A percentile compares a stretch with the other conserved stretches of the same genome.
These are phyloP conservation scores for Plestiodon gilberti DNA, from an alignment of 2,113 vertebrate species.

Conservation along the genomic window DNA sequence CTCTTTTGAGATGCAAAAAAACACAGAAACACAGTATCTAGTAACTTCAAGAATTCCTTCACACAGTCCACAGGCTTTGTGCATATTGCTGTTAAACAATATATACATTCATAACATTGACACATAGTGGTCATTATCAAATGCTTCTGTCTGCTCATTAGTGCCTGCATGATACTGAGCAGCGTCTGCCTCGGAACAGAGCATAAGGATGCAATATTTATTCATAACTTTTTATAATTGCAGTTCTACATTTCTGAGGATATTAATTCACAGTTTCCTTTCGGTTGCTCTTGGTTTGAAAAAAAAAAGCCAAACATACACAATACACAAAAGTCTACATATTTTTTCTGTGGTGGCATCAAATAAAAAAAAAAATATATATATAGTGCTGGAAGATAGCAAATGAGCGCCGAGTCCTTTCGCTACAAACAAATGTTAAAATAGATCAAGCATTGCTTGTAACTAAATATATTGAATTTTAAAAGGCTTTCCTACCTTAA, in stretches of 20 bases:
- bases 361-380: no score
- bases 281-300: neutral
- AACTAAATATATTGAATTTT: neutral
- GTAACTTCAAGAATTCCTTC: no score
- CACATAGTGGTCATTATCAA: neutral
- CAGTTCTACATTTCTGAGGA: neutral
- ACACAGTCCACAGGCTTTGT: no score
- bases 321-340: neutral
- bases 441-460: neutral
- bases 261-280: neutral
- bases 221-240: neutral
- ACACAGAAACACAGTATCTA: no score
- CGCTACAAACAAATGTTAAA: neutral
- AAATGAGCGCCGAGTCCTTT: neutral
- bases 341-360: neutral
- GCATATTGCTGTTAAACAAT: neutral
- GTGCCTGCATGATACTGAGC: neutral
- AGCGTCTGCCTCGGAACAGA: neutral
- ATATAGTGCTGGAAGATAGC: neutral
- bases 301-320: neutral
- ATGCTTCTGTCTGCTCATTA: neutral
- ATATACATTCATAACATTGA: neutral
- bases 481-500: slow-evolving; percentile 87
- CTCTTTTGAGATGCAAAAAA: no score
- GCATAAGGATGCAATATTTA: neutral